Conservation (phyloP, 35 echinoderm and acorn worm genomes). For the Diadema setosum region DNA sequence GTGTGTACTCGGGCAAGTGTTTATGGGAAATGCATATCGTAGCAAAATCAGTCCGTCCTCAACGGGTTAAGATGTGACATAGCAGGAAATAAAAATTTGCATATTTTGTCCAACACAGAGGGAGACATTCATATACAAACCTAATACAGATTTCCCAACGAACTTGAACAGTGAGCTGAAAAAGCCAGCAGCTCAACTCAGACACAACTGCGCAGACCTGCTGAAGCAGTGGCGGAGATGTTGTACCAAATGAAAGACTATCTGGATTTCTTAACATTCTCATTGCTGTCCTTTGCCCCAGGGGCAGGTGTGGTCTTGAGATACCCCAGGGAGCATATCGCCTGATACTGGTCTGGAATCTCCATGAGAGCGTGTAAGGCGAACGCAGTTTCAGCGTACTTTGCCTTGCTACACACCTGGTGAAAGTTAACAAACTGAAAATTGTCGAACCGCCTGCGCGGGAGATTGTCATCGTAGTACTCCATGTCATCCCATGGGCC, state of each 20-base stretch:
- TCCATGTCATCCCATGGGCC: constrained; percentile 84
- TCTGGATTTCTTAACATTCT: background rate
- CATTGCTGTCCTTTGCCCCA: background rate
- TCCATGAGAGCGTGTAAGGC: constrained; percentile 92
- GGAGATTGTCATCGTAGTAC: constrained; percentile 85
- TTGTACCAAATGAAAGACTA: background rate
- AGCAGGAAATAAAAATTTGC: too few relatives aligned
- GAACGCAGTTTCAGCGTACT: constrained; percentile 80
- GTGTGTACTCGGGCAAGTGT: too few relatives aligned
- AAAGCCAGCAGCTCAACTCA: too few relatives aligned
- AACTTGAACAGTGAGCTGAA: too few relatives aligned
- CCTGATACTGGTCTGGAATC: constrained; percentile 91
- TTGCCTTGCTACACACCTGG: constrained; percentile 69
- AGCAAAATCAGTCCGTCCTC: too few relatives aligned
- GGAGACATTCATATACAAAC: too few relatives aligned
- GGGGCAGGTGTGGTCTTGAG: background rate
- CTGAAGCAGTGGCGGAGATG: too few relatives aligned
- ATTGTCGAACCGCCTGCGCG: constrained; percentile 83
- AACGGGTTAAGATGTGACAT: too few relatives aligned
- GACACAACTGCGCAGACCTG: too few relatives aligned
- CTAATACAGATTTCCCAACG: too few relatives aligned
- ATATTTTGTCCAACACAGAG: too few relatives aligned
- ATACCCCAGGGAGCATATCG: constrained; percentile 82
- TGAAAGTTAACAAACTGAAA: constrained; percentile 98
- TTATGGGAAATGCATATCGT: too few relatives aligned